These are phyloP conservation scores for Drosophila lacicola DNA, from an alignment of 2,888 invertebrate genomes.

Conservation along the genomic window DNA sequence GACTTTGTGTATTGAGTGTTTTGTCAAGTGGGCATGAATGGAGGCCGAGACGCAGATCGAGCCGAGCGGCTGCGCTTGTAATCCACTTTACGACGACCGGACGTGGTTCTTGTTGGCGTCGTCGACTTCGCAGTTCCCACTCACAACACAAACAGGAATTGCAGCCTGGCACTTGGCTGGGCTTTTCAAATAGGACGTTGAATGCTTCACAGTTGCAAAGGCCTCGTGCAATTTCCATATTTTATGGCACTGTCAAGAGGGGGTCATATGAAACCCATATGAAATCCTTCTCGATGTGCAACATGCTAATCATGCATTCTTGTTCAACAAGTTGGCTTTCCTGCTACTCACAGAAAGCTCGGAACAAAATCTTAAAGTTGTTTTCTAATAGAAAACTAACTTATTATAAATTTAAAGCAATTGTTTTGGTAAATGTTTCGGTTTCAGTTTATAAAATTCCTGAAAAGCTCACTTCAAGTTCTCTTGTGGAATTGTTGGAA, in stretches of 20 bases:
- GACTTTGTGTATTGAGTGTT: constrained; percentile 55
- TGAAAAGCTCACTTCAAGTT: background rate
- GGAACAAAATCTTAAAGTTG: background rate
- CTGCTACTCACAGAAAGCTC: too few species aligned
- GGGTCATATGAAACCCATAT: background rate
- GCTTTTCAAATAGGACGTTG: constrained; percentile 46
- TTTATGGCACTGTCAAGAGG: constrained; percentile 8
- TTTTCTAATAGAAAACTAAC: background rate
- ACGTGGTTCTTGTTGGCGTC: constrained; percentile 76
- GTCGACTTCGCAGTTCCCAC: constrained; percentile 51
- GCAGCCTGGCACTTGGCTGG: constrained; percentile 30
- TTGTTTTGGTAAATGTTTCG: too few species aligned
- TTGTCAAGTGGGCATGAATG: constrained; percentile 79
- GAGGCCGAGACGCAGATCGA: constrained; percentile 51
- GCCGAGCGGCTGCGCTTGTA: constrained; percentile 67
- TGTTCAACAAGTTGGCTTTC: background rate
- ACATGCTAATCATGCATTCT: constrained; percentile 32
- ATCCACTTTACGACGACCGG: constrained; percentile 78
- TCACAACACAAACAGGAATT: constrained; percentile 56
- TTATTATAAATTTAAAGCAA: too few species aligned
- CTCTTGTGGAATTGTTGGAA: background rate
- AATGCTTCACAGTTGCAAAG: constrained; percentile 27
- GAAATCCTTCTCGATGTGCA: constrained; percentile 20
- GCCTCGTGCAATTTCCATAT: constrained; percentile 42
- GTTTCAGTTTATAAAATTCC: too few species aligned